phyloP scores from a whole-genome alignment of 2,113 vertebrate genomes.

The Cathartes aura region DNA sequence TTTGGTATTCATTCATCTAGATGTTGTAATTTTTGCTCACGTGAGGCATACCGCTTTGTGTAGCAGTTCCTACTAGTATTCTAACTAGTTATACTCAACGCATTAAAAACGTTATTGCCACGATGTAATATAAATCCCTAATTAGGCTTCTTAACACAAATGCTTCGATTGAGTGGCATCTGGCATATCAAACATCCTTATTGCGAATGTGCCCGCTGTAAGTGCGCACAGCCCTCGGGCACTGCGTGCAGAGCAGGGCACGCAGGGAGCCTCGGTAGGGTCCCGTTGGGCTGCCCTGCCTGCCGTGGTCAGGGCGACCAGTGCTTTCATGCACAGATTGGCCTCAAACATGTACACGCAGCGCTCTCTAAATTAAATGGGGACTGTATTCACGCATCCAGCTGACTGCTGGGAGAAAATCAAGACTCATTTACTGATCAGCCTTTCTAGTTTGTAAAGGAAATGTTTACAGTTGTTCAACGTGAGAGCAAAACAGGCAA shows the following conservation, averaged over 20 bases:
- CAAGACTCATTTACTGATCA: not conserved
- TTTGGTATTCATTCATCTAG: not conserved
- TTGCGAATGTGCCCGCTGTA: not conserved
- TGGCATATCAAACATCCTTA: rapidly evolving
- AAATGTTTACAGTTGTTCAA: not conserved
- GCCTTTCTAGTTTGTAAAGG: not conserved
- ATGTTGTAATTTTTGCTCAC: not conserved
- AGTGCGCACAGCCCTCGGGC: rapidly evolving
- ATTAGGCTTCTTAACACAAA: not conserved
- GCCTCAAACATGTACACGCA: rapidly evolving
- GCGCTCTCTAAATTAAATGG: not conserved
- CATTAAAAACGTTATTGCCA: not conserved
- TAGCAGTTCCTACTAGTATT: not conserved
- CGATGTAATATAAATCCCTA: not conserved
- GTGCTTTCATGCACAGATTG: rapidly evolving
- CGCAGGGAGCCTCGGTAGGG: rapidly evolving
- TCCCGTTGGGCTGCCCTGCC: not conserved
- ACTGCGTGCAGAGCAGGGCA: not conserved
- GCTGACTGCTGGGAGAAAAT: not conserved
- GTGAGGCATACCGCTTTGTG: not conserved
- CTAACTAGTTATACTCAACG: not conserved
- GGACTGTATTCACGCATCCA: not conserved
- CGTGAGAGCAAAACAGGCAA: not conserved
- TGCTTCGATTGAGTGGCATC: not conserved
- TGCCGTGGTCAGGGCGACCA: rapidly evolving